These are phyloP conservation scores for Pegoplata infirma DNA, from an alignment of 2,888 invertebrate species.

Conservation along the genomic window DNA sequence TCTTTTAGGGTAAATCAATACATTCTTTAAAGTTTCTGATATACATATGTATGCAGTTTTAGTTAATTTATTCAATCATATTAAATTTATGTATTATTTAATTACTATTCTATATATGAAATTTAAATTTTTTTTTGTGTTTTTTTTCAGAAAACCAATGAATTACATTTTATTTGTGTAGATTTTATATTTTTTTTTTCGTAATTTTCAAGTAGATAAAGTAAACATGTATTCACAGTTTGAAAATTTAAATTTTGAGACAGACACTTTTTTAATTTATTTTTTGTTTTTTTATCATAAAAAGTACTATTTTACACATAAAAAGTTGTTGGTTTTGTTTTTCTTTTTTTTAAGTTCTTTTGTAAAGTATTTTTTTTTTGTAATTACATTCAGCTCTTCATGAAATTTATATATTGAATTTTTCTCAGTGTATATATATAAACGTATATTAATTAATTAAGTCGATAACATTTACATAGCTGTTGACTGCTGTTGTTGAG, in stretches of 20 bases:
- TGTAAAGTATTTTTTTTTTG: not conserved
- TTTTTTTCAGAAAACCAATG: slow-evolving; percentile 54
- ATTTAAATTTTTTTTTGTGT: not conserved
- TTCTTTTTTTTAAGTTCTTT: slow-evolving; percentile 17
- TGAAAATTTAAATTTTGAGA: slow-evolving; percentile 46
- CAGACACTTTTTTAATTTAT: slow-evolving; percentile 15
- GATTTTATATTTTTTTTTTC: slow-evolving; percentile 22
- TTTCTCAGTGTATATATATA: slow-evolving; percentile 22
- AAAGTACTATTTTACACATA: not conserved
- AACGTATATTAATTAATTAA: not conserved
- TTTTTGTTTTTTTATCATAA: slow-evolving; percentile 7
- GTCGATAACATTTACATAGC: slow-evolving; percentile 58
- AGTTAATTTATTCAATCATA: not conserved
- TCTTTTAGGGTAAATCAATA: too few species aligned
- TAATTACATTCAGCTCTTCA: slow-evolving; percentile 31
- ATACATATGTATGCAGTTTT: too few species aligned
- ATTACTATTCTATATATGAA: not conserved
- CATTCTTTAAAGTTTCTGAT: too few species aligned
- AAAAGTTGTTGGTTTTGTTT: slow-evolving; percentile 12
- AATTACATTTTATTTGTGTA: slow-evolving; percentile 49
- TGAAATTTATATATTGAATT: slow-evolving; percentile 22
- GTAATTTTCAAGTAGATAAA: slow-evolving; percentile 54
- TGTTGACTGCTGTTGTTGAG: slow-evolving; percentile 59
- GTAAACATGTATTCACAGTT: slow-evolving; percentile 61
- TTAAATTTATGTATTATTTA: slow-evolving; percentile 10